Evolutionary conservation across 2,113 vertebrate species (phyloP).

Genomic region (Mormoops blainvillei): DNA sequence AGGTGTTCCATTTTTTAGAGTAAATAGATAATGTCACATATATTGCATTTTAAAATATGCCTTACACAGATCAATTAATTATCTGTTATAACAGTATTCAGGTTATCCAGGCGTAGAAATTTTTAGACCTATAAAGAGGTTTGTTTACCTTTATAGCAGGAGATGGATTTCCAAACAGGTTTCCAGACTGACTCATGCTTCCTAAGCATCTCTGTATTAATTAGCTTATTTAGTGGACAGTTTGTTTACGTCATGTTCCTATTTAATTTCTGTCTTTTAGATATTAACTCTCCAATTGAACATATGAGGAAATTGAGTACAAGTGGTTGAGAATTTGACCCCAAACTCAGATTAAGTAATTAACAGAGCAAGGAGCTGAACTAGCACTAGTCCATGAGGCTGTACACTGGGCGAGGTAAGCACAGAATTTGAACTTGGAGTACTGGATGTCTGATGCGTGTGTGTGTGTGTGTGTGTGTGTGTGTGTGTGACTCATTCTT

Average conservation of each 20-base stretch:
- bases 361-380: neutral
- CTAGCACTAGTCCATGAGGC: neutral
- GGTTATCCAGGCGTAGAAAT: neutral
- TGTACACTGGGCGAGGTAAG: accelerated
- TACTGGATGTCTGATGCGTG: neutral
- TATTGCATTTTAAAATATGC: neutral
- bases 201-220: neutral
- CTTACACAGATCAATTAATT: neutral
- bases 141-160: neutral
- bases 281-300: neutral
- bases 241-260: neutral
- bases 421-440: neutral
- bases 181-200: neutral
- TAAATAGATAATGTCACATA: neutral
- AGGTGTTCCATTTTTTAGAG: neutral
- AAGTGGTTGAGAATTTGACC: neutral
- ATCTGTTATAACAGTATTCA: neutral
- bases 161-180: neutral
- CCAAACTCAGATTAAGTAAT: neutral
- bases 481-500: neutral
- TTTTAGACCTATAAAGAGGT: neutral
- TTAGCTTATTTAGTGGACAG: neutral
- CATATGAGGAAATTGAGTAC: neutral
- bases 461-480: neutral
- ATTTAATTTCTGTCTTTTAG: neutral